These are phyloP conservation scores for Paguma larvata DNA, from an alignment of 2,797 vertebrate species.

Conservation along the genomic window DNA sequence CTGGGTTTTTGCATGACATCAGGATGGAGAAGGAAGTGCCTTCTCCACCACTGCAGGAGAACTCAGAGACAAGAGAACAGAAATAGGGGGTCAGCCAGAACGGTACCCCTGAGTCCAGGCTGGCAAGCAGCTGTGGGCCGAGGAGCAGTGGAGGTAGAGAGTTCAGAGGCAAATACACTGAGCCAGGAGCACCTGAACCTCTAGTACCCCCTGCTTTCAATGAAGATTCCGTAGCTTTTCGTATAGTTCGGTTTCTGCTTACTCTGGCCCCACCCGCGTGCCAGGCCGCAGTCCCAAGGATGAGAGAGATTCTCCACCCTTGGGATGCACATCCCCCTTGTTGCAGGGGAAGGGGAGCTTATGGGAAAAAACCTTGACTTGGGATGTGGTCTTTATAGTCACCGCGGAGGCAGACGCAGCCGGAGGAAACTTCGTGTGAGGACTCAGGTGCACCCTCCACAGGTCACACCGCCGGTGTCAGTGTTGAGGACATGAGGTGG, in stretches of 20 bases:
- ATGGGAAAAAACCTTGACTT: background rate
- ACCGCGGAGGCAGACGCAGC: background rate
- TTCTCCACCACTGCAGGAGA: background rate
- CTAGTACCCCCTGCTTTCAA: background rate
- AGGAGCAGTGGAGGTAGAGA: too few relatives aligned
- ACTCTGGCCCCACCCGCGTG: rapidly evolving
- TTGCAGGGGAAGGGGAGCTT: background rate
- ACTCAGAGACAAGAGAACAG: background rate
- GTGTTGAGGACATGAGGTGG: background rate
- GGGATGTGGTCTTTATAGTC: background rate
- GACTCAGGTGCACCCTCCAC: background rate
- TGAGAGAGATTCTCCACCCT: background rate
- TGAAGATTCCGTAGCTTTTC: background rate
- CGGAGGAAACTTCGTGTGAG: background rate
- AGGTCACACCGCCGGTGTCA: too few relatives aligned
- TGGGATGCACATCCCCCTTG: rapidly evolving
- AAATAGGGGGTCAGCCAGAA: background rate
- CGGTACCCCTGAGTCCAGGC: rapidly evolving
- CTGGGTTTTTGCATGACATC: background rate
- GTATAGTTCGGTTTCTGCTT: background rate
- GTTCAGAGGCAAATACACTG: background rate
- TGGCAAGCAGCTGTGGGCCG: background rate
- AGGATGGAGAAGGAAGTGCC: background rate
- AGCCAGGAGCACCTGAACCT: background rate
- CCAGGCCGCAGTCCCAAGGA: background rate